Evolutionary conservation across 2,797 vertebrate species (phyloP), one percentile per base, ranked within the genome.

Genomic region (Peromyscus nudipes): DNA sequence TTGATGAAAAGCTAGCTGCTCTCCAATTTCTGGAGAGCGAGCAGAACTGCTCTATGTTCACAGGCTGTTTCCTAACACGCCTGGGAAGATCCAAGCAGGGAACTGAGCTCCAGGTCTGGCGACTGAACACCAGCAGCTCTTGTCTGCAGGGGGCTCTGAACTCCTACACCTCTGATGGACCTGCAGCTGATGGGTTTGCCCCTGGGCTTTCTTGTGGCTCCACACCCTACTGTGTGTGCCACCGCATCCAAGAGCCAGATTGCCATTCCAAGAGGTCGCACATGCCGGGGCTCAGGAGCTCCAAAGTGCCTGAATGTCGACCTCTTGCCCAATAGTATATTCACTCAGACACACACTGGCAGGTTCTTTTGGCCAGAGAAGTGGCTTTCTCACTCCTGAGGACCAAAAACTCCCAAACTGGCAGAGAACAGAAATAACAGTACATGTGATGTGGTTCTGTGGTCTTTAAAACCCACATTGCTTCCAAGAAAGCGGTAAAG

Each of bases 401-500:
- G 40, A 49, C 46, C 52, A 14, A 75, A 95, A 94, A 69, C 13
- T 37, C 77, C 52, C 17, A 8, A 64, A 76, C 34, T 17, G 34
- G 16, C 75, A 67, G 60, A 89, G 34, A 76, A 69, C 69, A 69
- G 31, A 25, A n/a, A 13, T 11, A 1, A 34, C 75, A 29, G 60
- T 86, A 1, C 7, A 25, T 37, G 69, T 67, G 67, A 13, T 92
- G 34, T 86, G 27, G 82, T 49, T 92, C 71, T 49, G 86, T 64
- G 75, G 49, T n/a, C 75, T 96, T 83, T n/a, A n/a, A 91, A 96
- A 64, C 55, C 82, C 89, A 79, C 64, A 2, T 92, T 46, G 21
- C 64, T 86, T 94, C 49, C 52, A 64, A 71, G 46, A 87, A 31
- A 49, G 62, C 0, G 3, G 17, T 31, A n/a, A 89, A 64, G 85